Conservation (phyloP, 2,797 vertebrate genomes). For the Pseudocheirus occidentalis region DNA sequence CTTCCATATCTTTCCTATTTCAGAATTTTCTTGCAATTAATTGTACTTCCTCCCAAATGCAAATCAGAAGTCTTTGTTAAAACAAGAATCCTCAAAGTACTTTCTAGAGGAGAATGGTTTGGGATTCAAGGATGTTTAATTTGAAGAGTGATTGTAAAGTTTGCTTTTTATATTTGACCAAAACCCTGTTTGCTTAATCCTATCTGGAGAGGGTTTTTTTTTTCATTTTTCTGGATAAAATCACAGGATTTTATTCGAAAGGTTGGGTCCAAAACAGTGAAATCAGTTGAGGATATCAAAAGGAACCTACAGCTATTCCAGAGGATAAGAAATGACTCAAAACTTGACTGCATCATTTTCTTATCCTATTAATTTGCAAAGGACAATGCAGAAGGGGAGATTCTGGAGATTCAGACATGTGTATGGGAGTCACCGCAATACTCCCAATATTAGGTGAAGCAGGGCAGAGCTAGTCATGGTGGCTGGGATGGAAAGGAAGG, state of each 20-base stretch:
- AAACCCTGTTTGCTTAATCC: neutral
- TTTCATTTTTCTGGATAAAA: neutral
- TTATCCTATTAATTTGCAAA: neutral
- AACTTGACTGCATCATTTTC: neutral
- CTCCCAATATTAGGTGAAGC: neutral
- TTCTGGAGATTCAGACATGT: neutral
- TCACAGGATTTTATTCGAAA: neutral
- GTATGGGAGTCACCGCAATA: neutral
- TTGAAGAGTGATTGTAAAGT: neutral
- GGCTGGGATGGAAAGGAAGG: neutral
- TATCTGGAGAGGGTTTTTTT: neutral
- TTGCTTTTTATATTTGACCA: neutral
- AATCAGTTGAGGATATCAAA: neutral
- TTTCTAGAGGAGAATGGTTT: neutral
- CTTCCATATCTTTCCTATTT: neutral
- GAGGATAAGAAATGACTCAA: neutral
- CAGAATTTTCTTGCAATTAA: slow-evolving; percentile 3
- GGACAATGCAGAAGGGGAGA: neutral
- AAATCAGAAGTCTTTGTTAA: slow-evolving; percentile 1
- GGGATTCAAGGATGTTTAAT: neutral
- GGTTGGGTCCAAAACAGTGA: neutral
- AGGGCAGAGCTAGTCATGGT: neutral
- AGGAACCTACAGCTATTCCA: neutral
- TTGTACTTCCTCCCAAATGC: neutral
- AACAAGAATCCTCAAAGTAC: neutral